Conservation (phyloP, 2,888 invertebrate genomes). For the Isoperla grammatica region DNA sequence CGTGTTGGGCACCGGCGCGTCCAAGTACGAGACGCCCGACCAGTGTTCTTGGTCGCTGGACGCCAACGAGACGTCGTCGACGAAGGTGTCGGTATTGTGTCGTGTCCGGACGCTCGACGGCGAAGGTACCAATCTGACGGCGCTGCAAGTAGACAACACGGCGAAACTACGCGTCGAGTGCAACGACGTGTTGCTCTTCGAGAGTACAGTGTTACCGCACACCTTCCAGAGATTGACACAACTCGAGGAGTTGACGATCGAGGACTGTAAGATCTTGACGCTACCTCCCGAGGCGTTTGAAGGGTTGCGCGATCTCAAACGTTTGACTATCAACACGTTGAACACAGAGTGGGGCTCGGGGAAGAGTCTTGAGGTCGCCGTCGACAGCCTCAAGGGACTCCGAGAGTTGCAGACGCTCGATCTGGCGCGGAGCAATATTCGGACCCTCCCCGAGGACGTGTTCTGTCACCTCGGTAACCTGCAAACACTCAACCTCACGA, state of each 20-base stretch:
- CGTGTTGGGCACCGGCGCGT: no score
- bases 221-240: slow-evolving; percentile 67
- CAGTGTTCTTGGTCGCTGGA: slow-evolving; percentile 47
- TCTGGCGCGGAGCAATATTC: slow-evolving; percentile 77
- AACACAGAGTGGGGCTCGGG: slow-evolving; percentile 72
- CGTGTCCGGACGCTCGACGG: slow-evolving; percentile 65
- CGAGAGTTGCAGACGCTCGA: slow-evolving; percentile 74
- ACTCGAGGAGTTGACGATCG: slow-evolving; percentile 68
- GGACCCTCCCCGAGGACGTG: slow-evolving; percentile 69
- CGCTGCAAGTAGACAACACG: slow-evolving; percentile 61
- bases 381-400: slow-evolving; percentile 66
- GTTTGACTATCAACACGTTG: slow-evolving; percentile 69
- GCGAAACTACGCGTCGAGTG: slow-evolving; percentile 69
- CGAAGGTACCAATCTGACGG: slow-evolving; percentile 59
- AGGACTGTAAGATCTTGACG: slow-evolving; percentile 72
- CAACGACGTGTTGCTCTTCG: slow-evolving; percentile 69
- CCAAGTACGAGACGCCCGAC: slow-evolving; percentile 39
- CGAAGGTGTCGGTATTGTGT: slow-evolving; percentile 57
- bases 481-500: slow-evolving; percentile 76
- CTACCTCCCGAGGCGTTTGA: slow-evolving; percentile 73
- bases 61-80: slow-evolving; percentile 44
- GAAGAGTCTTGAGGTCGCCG: slow-evolving; percentile 64
- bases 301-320: slow-evolving; percentile 71
- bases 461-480: slow-evolving; percentile 76
- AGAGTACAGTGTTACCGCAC: slow-evolving; percentile 67